Base-by-base conservation (phyloP, 2,797 vertebrate species). In the Tenualosa thibaudeaui region DNA sequence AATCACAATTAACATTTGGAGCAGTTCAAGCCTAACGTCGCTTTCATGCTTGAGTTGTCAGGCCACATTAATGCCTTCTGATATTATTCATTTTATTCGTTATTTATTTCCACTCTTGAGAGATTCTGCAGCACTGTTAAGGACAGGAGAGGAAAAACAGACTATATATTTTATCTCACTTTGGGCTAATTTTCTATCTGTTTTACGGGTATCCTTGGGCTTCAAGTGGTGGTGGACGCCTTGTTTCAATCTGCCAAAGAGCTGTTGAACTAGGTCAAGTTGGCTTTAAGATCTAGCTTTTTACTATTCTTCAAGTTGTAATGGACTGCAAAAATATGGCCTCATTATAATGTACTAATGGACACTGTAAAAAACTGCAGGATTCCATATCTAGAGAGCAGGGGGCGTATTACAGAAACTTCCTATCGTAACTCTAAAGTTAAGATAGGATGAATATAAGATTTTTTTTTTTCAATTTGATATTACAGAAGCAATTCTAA, bases 1-100 rank as follows among this genome's bases (percentile, higher is more conserved):
- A 89, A 81, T 78, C 81, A 85, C 86, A 88, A 90, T 91, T 88
- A 91, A 85, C 78, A 88, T 87, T 89, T 85, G 84, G 84, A 89
- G 88, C 86, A 83, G 86, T 86, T 82, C 83, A 84, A 87, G 65
- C 86, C 84, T 85, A 88, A 84, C 86, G 75, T 85, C 81, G 54
- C 84, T 83, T 89, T 81, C 84, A 87, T 82, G 85, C 85, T 86
- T 86, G 90, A 84, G 84, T 89, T 82, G 81, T 84, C 85, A 83
- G n/a, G 75, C 75, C 65, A 26, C 81, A 85, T 84, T 85, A 68
- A 83, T 81, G 82, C 84, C 82, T 62, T 84, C 87, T 82, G 62
- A 84, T 86, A 86, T 65, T 83, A 82, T 85, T 88, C 56, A 65
- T 83, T 84, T 81, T 86, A 81, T 37, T 71, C 65, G 3, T 82